These are phyloP conservation scores for Atta colombica DNA, from an alignment of 1,140 invertebrate genomes.

Conservation along the genomic window DNA sequence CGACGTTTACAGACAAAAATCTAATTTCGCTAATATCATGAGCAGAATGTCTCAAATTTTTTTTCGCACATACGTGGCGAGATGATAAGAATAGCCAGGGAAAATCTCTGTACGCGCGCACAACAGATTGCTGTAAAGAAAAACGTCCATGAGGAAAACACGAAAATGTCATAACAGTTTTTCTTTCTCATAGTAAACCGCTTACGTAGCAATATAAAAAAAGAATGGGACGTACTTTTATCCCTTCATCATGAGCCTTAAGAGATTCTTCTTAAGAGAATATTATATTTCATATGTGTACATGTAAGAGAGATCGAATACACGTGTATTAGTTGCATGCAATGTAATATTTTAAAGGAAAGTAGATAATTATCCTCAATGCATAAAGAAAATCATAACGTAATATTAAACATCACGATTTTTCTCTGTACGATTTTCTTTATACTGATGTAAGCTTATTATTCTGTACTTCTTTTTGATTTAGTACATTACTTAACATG, in stretches of 20 bases:
- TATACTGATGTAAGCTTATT: no score
- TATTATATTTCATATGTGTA: not conserved
- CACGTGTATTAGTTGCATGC: no score
- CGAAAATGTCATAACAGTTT: conserved; percentile 51
- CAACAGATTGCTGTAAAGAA: conserved; percentile 48
- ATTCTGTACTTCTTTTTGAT: no score
- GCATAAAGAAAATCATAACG: no score
- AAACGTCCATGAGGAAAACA: conserved; percentile 31
- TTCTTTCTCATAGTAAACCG: conserved; percentile 37
- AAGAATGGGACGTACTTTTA: not conserved
- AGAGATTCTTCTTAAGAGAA: conserved; percentile 1
- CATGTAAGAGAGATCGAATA: no score
- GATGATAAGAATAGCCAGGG: not conserved
- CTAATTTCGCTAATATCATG: conserved; percentile 54
- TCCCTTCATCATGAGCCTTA: not conserved
- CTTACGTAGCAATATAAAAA: not conserved
- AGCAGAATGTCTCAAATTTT: conserved; percentile 14
- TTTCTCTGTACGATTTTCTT: no score
- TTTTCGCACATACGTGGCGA: conserved; percentile 5
- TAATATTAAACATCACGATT: no score
- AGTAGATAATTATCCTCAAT: no score
- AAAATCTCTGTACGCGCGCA: not conserved
- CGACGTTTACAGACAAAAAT: conserved; percentile 13
- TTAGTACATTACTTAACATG: no score
- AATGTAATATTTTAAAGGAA: no score